Percentiles rank a stretch among this genome's conserved stretches.
Evolutionary conservation across 1,140 invertebrate species (phyloP).

Genomic region (Phenacoccus solenopsis): DNA sequence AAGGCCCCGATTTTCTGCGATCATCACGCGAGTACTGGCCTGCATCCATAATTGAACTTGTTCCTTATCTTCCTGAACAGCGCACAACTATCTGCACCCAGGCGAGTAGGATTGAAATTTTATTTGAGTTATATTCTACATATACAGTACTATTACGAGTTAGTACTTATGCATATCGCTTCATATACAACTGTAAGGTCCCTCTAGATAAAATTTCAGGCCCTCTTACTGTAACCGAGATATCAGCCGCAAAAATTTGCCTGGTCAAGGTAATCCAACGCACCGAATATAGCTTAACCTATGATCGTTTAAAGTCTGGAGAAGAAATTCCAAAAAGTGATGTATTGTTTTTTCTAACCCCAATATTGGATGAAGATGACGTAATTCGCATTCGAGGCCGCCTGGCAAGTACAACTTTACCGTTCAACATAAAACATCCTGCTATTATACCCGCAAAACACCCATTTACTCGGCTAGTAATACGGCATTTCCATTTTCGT

Average conservation of each 20-base stretch:
- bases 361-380: background rate
- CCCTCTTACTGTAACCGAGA: no score
- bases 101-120: background rate
- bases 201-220: no score
- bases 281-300: no score
- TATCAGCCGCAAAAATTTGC: background rate
- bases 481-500: background rate
- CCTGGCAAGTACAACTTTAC: slow-evolving; percentile 20
- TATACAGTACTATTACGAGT: no score
- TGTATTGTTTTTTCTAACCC: slow-evolving; percentile 18
- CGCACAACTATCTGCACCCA: background rate
- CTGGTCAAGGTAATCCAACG: background rate
- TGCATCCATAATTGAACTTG: no score
- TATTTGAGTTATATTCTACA: no score
- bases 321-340: no score
- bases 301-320: no score
- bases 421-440: slow-evolving; percentile 24
- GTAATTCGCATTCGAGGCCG: slow-evolving; percentile 26
- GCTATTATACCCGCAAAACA: slow-evolving; percentile 20
- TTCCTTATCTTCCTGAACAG: no score
- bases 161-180: no score
- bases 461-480: background rate
- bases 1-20: slow-evolving; percentile 15
- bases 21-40: no score
- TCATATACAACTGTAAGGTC: no score